Base-by-base conservation (phyloP, 2,113 vertebrate genomes). In the Muntiacus muntjak region DNA sequence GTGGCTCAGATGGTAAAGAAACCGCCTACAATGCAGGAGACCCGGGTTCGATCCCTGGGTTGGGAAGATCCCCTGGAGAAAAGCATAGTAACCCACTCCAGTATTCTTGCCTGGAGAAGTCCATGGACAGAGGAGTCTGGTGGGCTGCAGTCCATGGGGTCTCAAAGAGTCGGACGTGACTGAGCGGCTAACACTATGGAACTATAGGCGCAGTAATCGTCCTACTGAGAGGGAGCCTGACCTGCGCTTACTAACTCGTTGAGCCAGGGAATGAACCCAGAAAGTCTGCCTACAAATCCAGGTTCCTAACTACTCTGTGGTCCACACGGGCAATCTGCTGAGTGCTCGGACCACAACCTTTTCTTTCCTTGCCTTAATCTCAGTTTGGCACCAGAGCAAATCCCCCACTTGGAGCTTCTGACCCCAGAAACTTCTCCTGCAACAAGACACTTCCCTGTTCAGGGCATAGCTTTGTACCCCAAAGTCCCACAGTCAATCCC, bases 401-500 rank as follows among this genome's bases (percentile, higher is more conserved):
- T 1, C 50, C 10, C 1, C 50, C 4, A 0, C 23, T 36, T 14
- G 13, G 1, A 2, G 40, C 13, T 30, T n/a, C 62, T 62, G 11
- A 94, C 57, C 12, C 92, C 71, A 60, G 21, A 83, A 88, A 62
- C 26, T 86, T 97, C 25, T 4, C 84, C 74, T 28, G 74, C 94
- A 2, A 82, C 58, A 74, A 91, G 96, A 96, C 55, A 0, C 1
- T 6, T 97, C 90, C 54, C 5, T 0, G 0, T 81, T 3, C 55
- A 84, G 85, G 57, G 9, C 91, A 5, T 1, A 26, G 52, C 62
- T 86, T 87, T 52, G 33, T 96, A 71, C 26, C 2, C 78, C 33
- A 58, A 88, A 96, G 94, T 83, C 97, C 98, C 12, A 50, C 89
- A 6, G 94, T n/a, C 76, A 43, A 90, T 97, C 88, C 97, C 87